Conservation (phyloP, 2,797 vertebrate genomes). For the Presbytis comata region DNA sequence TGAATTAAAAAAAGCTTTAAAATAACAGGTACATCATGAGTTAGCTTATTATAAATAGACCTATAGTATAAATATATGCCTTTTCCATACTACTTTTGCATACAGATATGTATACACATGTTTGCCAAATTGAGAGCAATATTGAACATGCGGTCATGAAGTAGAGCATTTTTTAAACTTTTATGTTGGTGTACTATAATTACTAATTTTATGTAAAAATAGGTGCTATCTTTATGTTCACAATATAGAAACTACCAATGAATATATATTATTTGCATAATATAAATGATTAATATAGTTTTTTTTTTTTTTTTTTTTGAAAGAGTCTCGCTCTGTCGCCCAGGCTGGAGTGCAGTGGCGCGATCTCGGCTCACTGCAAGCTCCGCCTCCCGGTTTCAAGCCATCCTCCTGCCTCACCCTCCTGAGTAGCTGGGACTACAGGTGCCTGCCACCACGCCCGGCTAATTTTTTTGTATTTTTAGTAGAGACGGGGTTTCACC, state of each 20-base stretch:
- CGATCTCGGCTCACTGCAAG: no score
- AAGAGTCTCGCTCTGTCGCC: no score
- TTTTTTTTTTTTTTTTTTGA: no score
- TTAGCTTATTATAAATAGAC: neutral
- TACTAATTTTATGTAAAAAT: neutral
- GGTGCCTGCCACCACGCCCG: fast-evolving
- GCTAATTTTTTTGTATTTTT: no score
- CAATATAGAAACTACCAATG: neutral
- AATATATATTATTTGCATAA: neutral
- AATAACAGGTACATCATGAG: neutral
- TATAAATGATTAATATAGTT: neutral
- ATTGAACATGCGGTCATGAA: neutral
- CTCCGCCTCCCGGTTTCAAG: no score
- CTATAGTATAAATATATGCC: neutral
- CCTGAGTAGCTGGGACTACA: no score
- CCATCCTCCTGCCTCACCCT: no score
- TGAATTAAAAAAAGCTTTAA: neutral
- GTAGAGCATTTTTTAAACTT: neutral
- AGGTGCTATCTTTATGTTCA: neutral
- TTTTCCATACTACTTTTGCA: neutral
- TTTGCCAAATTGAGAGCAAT: neutral
- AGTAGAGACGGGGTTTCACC: no score
- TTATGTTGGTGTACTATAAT: neutral
- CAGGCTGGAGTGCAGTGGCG: no score
- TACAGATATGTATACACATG: neutral